Percentiles rank a stretch among this genome's conserved stretches.
These are phyloP conservation scores for Eolophus roseicapilla DNA, from an alignment of 2,113 vertebrate genomes.

Conservation along the genomic window DNA sequence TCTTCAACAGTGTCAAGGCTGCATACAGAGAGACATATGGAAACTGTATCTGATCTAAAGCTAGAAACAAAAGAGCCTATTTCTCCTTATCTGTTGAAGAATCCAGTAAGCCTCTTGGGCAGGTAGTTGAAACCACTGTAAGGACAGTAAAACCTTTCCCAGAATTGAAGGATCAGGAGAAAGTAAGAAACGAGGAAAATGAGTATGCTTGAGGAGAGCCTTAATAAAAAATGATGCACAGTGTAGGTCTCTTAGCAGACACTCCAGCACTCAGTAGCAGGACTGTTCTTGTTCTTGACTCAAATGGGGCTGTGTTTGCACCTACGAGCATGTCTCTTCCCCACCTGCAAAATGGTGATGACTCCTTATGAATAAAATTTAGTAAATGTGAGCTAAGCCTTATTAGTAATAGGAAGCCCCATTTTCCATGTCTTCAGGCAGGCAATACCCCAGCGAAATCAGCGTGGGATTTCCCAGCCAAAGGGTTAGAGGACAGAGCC, in stretches of 20 bases:
- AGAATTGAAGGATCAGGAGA: slow-evolving; percentile 1
- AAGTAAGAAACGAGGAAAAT: not conserved
- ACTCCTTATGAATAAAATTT: not conserved
- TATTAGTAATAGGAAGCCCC: not conserved
- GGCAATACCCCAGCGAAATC: not conserved
- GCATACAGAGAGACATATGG: not conserved
- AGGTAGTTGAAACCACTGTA: not conserved
- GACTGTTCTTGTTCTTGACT: not conserved
- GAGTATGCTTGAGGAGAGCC: not conserved
- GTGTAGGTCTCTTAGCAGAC: not conserved
- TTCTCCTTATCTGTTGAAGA: slow-evolving; percentile 32
- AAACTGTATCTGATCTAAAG: slow-evolving; percentile 9
- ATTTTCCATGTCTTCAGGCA: not conserved
- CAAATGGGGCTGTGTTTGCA: not conserved
- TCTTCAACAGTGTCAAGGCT: not conserved
- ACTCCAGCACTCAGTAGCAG: not conserved
- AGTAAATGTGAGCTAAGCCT: not conserved
- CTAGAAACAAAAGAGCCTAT: slow-evolving; percentile 44
- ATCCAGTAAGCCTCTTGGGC: slow-evolving; percentile 19
- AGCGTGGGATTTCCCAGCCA: not conserved
- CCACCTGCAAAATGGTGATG: not conserved
- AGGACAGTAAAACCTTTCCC: slow-evolving; percentile 7
- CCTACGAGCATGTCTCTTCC: not conserved
- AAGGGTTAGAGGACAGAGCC: not conserved
- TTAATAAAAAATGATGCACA: not conserved